phyloP scores from a whole-genome alignment of 2,797 vertebrate genomes.

The Siniperca scherzeri region DNA sequence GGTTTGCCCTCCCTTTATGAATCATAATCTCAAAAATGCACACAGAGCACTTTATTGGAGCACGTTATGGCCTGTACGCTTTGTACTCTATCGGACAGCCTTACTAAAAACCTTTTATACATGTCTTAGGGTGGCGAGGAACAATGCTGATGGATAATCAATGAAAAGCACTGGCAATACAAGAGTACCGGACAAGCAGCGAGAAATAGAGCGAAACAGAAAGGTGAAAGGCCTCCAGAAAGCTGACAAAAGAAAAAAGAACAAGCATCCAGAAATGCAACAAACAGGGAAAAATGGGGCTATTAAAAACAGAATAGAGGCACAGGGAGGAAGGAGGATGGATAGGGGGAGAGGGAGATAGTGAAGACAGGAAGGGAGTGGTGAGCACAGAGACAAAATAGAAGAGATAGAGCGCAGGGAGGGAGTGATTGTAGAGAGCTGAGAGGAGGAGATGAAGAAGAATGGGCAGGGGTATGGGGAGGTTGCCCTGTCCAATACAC shows the following conservation, averaged over 20 bases:
- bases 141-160: constrained; percentile 69
- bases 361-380: constrained; percentile 48
- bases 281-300: constrained; percentile 66
- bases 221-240: constrained; percentile 63
- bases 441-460: constrained; percentile 57
- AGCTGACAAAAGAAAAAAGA: constrained; percentile 65
- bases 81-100: constrained; percentile 20
- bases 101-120: constrained; percentile 58
- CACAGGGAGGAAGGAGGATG: constrained; percentile 39
- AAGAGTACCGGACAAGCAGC: constrained; percentile 56
- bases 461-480: constrained; percentile 45
- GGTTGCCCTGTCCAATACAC: constrained; percentile 61
- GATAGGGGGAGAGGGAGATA: constrained; percentile 20
- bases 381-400: constrained; percentile 38
- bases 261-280: constrained; percentile 55
- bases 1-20: not conserved
- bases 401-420: constrained; percentile 17
- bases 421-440: constrained; percentile 31
- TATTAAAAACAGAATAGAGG: constrained; percentile 67
- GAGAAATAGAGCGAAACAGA: constrained; percentile 69
- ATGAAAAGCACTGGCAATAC: constrained; percentile 65
- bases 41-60: constrained; percentile 18
- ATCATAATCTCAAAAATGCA: constrained; percentile 39
- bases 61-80: constrained; percentile 21
- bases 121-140: constrained; percentile 43